phyloP scores from a whole-genome alignment of 2,113 vertebrate genomes.

The Sylvietta virens region DNA sequence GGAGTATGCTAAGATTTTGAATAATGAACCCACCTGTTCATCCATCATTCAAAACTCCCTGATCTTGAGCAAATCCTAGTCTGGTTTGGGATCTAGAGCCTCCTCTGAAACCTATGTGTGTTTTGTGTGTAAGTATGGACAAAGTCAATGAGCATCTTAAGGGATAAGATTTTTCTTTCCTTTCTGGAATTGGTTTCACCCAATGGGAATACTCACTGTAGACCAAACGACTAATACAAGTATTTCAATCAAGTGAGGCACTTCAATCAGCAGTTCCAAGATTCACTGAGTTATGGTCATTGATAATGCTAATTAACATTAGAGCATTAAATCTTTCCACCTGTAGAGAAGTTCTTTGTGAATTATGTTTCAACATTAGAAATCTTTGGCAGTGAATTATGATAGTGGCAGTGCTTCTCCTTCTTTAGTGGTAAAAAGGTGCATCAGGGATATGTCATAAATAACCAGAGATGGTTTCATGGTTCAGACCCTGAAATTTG shows the following conservation, averaged over 20 bases:
- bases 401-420: background rate
- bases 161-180: background rate
- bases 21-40: background rate
- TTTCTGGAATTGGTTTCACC: background rate
- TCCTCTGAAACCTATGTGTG: background rate
- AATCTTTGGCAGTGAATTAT: background rate
- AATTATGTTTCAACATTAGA: background rate
- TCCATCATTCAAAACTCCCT: background rate
- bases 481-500: background rate
- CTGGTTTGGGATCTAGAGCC: background rate
- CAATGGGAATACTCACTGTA: background rate
- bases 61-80: background rate
- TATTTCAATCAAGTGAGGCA: background rate
- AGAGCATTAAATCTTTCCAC: background rate
- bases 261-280: background rate
- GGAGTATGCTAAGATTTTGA: background rate
- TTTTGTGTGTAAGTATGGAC: background rate
- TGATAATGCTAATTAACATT: background rate
- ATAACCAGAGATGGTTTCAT: background rate
- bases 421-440: background rate
- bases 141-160: background rate
- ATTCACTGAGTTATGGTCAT: background rate
- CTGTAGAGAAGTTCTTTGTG: background rate
- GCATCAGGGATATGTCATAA: background rate
- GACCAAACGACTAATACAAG: background rate